Evolutionary conservation across 2,113 vertebrate species (phyloP), one percentile per base, ranked within the genome.

Genomic region (Donacobius atricapilla): DNA sequence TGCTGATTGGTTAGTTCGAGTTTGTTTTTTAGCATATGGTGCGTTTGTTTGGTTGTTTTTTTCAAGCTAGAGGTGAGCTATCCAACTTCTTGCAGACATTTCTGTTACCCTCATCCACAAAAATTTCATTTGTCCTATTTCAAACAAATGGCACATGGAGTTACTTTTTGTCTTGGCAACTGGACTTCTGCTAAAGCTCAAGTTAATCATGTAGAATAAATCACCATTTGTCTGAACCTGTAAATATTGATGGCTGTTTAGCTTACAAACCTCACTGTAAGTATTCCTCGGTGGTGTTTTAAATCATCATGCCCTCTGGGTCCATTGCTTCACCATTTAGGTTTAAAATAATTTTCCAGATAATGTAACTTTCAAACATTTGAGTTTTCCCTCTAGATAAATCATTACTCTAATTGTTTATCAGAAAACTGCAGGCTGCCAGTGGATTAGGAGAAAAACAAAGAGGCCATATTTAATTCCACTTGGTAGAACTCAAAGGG

Each of bases 321-420:
- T 73, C 54, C 50, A 91, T 81, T 86, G 71, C 53, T 89, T 87
- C 66, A 82, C 37, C 51, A 69, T 58, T 93, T 82, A 77, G 54
- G 78, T 95, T 54, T 48, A 93, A 94, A 92, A 93, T 87, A 94
- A 84, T 95, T 97, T 96, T 83, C 68, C 58, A 90, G 63, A 75
- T 73, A 95, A 94, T 18, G 23, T 64, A 84, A 53, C 45, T 81
- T 73, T 69, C 90, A 61, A 77, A 89, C n/a, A 77, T 68, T 83
- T 87, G 65, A 10, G 11, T 73, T 92, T 87, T 94, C 81, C 92
- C 76, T 60, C 54, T 71, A 89, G 83, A 95, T 80, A 94, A 90
- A 95, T 95, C 33, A 83, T 92, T 77, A 80, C 51, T n/a, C 33
- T 95, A 93, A 91, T 76, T 90, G 68, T 95, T 96, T 94, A 90